Evolutionary conservation across 2,113 vertebrate genomes (phyloP).

Genomic region (Irena cyanogastra): DNA sequence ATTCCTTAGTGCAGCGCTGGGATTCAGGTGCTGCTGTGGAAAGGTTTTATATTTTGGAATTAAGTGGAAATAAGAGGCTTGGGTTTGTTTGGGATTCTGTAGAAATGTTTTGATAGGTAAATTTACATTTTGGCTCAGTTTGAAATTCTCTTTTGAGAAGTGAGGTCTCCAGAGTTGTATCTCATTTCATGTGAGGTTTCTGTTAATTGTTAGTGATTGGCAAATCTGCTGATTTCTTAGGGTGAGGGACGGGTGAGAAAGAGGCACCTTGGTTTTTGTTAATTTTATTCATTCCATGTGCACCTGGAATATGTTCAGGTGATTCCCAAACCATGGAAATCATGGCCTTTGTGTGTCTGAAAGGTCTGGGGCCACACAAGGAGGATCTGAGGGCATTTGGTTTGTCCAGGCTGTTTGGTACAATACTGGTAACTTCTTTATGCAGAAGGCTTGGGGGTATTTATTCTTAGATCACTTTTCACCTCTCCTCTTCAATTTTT

Average conservation of each 20-base stretch:
- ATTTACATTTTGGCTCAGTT: not conserved
- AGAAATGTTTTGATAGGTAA: not conserved
- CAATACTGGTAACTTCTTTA: accelerated
- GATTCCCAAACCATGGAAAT: not conserved
- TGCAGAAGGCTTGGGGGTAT: accelerated
- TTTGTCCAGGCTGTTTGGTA: not conserved
- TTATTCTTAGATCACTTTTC: not conserved
- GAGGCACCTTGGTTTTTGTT: not conserved
- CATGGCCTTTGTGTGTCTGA: accelerated
- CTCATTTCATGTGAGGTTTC: not conserved
- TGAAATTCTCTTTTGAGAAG: not conserved
- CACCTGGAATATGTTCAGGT: accelerated
- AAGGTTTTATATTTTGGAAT: not conserved
- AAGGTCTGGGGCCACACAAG: not conserved
- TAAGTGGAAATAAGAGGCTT: not conserved
- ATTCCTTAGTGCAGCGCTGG: not conserved
- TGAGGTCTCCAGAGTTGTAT: not conserved
- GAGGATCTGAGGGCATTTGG: not conserved
- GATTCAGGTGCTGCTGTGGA: not conserved
- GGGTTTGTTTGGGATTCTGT: not conserved
- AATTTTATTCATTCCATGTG: not conserved
- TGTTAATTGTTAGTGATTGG: not conserved
- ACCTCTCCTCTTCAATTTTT: not conserved
- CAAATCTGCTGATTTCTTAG: not conserved
- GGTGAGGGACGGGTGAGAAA: not conserved